Conservation (phyloP, 2,888 invertebrate species). For the Desoria tigrina region DNA sequence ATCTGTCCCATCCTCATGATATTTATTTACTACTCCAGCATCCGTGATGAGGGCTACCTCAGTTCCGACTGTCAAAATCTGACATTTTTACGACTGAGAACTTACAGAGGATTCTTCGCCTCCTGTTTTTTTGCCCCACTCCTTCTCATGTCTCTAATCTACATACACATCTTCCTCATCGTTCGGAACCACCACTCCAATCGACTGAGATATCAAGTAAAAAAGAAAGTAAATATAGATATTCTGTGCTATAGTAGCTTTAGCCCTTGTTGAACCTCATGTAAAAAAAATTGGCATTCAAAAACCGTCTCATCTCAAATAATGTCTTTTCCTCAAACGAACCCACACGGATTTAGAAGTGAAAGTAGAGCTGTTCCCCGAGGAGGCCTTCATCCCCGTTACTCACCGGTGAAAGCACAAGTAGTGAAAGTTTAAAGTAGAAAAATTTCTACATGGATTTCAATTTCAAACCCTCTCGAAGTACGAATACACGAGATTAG, state of each 20-base stretch:
- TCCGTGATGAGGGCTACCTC: constrained; percentile 60
- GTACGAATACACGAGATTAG: no score
- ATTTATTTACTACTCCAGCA: constrained; percentile 61
- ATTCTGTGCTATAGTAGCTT: background rate
- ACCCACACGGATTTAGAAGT: no score
- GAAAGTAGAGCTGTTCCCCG: no score
- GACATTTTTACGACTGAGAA: constrained; percentile 55
- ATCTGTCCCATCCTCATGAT: constrained; percentile 61
- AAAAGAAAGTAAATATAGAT: constrained; percentile 17
- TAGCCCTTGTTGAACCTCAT: background rate
- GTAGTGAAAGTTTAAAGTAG: no score
- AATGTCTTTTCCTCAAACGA: no score
- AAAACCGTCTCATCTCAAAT: no score
- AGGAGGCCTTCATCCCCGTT: no score
- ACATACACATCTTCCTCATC: constrained; percentile 64
- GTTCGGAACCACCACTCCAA: constrained; percentile 62
- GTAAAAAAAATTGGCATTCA: background rate
- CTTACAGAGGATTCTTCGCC: constrained; percentile 61
- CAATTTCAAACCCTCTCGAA: no score
- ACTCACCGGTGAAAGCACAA: no score
- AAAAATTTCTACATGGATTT: no score
- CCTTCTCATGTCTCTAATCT: constrained; percentile 64
- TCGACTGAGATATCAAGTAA: constrained; percentile 58
- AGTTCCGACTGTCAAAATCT: constrained; percentile 44
- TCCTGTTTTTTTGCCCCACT: constrained; percentile 64